phyloP scores from a whole-genome alignment of 2,797 vertebrate species.

The Yasuhikotakia modesta region DNA sequence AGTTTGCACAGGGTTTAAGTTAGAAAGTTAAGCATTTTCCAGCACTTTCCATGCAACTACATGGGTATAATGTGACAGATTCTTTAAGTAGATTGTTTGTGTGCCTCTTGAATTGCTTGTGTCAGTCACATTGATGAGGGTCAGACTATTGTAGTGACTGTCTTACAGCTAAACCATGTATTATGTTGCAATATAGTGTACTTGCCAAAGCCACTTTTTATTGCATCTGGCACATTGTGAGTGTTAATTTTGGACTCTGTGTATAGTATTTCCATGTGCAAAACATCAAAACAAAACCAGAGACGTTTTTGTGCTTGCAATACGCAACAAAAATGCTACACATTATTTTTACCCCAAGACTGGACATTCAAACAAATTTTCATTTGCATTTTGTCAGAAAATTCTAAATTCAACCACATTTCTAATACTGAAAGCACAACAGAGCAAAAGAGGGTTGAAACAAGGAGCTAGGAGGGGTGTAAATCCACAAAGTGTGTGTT shows the following conservation, averaged over 20 bases:
- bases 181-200: not conserved
- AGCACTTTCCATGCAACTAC: too few species aligned
- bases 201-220: not conserved
- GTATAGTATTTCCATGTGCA: not conserved
- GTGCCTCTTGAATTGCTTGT: too few species aligned
- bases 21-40: not conserved
- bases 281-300: not conserved
- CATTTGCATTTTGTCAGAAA: not conserved
- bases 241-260: not conserved
- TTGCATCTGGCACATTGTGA: not conserved
- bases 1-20: not conserved
- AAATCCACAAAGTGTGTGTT: conserved; percentile 42
- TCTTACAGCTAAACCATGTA: not conserved
- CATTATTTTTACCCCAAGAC: not conserved
- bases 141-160: too few species aligned
- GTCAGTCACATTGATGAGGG: too few species aligned
- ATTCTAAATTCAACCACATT: conserved; percentile 1
- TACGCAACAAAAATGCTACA: not conserved
- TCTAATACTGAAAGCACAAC: not conserved
- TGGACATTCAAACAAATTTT: not conserved
- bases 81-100: too few species aligned
- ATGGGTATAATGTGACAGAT: too few species aligned
- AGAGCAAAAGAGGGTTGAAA: conserved; percentile 11
- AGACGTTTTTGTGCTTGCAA: not conserved
- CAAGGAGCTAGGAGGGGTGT: not conserved